These are phyloP conservation scores for Lycocerus yunnanus DNA, from an alignment of 2,888 invertebrate species.

Conservation along the genomic window DNA sequence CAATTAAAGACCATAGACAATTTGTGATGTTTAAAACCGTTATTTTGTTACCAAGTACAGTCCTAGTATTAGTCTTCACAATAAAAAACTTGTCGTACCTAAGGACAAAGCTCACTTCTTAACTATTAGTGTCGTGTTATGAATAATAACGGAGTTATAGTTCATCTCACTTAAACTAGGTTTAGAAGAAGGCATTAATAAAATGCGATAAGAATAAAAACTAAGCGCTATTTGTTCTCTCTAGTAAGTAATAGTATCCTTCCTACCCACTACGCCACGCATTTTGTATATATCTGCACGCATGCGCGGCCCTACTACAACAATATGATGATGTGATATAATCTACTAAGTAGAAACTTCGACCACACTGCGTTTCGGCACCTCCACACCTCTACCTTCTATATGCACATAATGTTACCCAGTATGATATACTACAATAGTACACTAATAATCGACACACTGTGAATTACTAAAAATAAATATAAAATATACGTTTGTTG, in stretches of 20 bases:
- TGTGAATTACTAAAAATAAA: conserved; percentile 55
- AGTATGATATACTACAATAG: conserved; percentile 43
- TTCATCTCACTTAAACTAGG: conserved; percentile 48
- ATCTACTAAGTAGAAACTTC: conserved; percentile 44
- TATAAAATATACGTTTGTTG: conserved; percentile 43
- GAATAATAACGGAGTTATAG: conserved; percentile 47
- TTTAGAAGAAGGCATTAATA: conserved; percentile 40
- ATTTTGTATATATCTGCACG: conserved; percentile 29
- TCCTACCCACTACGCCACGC: conserved; percentile 29
- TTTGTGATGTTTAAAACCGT: conserved; percentile 42
- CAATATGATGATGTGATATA: conserved; percentile 53
- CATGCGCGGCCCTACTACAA: conserved; percentile 34
- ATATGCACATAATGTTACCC: conserved; percentile 53
- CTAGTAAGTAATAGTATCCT: conserved; percentile 36
- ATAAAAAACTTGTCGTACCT: conserved; percentile 35
- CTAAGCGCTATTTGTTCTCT: conserved; percentile 45
- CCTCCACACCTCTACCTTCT: conserved; percentile 41
- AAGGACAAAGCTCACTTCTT: conserved; percentile 49
- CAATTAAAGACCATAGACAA: conserved; percentile 38
- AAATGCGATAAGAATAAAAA: conserved; percentile 35
- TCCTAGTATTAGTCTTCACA: conserved; percentile 47
- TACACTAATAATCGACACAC: conserved; percentile 56
- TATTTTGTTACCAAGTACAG: conserved; percentile 45
- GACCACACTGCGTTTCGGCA: conserved; percentile 47
- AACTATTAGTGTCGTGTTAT: conserved; percentile 53